Base-by-base conservation (phyloP, 2,888 invertebrate species). In the Charanyca ferruginea region DNA sequence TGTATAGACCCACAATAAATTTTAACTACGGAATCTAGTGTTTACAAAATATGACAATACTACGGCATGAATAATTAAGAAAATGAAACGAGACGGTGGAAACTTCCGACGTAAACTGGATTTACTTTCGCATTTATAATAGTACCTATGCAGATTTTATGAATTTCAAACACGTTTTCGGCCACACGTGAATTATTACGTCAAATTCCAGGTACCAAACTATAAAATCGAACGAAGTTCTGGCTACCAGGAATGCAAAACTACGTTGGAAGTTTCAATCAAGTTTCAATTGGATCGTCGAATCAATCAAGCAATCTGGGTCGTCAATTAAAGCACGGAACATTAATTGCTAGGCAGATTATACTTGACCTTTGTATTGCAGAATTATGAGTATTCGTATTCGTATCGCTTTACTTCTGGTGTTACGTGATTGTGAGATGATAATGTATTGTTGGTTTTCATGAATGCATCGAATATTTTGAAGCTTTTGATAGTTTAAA, bases 251-350 rank as follows among this genome's bases (percentile, higher is more conserved):
- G 59, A 54, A 48, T 20, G 54, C 52, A 73, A 41, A 59, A 70
- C 23, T 45, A 64, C 55, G 45, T 44, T 62, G 69, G 65, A 47
- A 51, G 62, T 78, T 77, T 59, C 74, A 78, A 78, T 70, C 70
- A 74, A n/a, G n/a, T 61, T 23, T 63, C 79, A 79, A 79, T 79
- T 81, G 73, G 65, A 66, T 79, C 69, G 74, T 66, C 60, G 54
- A 66, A 72, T 66, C 71, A 80, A 81, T 79, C 69, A 73, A 70
- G 61, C 67, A 76, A 81, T 70, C 73, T 81, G 79, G 69, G 76
- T 64, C 73, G 69, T 57, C 73, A 78, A 80, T 81, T 80, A 80
- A 78, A 58, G 52, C 51, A 70, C 62, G 62, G 66, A 51, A 70
- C 75, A 75, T 76, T 78, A 81, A 81, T 77, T 75, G 65, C 69